Conservation (phyloP, 2,797 vertebrate genomes). For the Enteromius afrohamiltoni region DNA sequence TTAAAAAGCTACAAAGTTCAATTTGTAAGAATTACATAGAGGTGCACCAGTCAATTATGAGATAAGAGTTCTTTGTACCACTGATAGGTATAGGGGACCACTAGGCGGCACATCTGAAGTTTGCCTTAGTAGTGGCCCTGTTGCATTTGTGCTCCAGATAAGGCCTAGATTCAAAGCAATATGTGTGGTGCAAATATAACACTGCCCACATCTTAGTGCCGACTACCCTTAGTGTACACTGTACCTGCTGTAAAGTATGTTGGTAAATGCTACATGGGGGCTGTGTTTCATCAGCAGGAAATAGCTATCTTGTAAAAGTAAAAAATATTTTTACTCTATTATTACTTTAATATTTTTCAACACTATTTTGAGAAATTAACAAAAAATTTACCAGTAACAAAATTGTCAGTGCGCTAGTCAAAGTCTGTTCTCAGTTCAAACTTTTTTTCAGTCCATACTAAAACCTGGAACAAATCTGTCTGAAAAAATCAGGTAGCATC, state of each 20-base stretch:
- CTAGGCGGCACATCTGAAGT: neutral
- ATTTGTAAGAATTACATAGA: neutral
- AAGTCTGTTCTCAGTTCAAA: neutral
- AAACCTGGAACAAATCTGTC: neutral
- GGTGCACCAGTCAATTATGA: conserved; percentile 11
- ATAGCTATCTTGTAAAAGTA: conserved; percentile 1
- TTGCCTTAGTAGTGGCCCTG: conserved; percentile 10
- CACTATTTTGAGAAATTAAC: neutral
- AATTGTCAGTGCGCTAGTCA: neutral
- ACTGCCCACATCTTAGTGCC: conserved; percentile 4
- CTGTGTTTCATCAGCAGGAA: neutral
- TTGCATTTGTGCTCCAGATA: conserved; percentile 17
- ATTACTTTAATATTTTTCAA: neutral
- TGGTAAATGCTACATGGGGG: neutral
- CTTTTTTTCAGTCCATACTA: neutral
- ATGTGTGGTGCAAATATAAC: conserved; percentile 23
- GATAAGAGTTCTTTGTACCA: conserved; percentile 22
- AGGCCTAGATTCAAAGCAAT: conserved; percentile 30
- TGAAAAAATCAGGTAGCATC: neutral
- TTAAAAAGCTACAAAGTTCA: conserved; percentile 26
- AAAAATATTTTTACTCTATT: neutral
- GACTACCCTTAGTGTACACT: no score
- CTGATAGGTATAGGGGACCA: conserved; percentile 25
- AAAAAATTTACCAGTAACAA: neutral
- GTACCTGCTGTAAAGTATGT: conserved; percentile 20